These are phyloP conservation scores for Pterocles orientalis DNA, from an alignment of 2,113 vertebrate species.

Conservation along the genomic window DNA sequence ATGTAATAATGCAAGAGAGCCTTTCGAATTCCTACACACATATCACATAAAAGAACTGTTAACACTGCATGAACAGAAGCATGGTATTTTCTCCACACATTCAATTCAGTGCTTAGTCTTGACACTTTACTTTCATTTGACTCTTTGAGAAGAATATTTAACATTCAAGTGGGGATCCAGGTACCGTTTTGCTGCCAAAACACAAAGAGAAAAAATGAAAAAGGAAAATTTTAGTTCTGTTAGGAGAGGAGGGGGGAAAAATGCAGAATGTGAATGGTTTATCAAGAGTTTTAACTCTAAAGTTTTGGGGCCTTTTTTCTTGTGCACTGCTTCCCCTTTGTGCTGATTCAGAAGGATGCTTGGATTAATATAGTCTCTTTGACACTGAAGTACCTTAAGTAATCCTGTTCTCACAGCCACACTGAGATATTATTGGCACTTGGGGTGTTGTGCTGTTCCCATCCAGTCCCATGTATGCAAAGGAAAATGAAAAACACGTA, in stretches of 20 bases:
- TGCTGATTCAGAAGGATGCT: neutral
- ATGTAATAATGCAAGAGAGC: rapidly evolving
- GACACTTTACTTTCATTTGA: neutral
- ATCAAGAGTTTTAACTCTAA: neutral
- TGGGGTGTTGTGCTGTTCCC: neutral
- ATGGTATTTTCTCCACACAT: neutral
- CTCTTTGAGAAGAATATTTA: neutral
- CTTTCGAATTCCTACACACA: neutral
- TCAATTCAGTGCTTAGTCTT: neutral
- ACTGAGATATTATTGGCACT: neutral
- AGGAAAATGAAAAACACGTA: neutral
- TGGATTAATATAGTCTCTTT: neutral
- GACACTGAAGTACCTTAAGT: neutral
- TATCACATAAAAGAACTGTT: neutral
- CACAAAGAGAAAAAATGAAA: neutral
- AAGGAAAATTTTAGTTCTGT: neutral
- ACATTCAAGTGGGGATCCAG: neutral
- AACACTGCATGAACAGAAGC: neutral
- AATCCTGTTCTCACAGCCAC: neutral
- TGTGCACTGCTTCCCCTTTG: neutral
- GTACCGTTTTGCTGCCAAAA: neutral
- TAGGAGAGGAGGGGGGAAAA: neutral
- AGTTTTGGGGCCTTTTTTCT: neutral
- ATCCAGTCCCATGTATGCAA: neutral
- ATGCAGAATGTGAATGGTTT: neutral